phyloP scores from a whole-genome alignment of 2,888 invertebrate genomes.

The Dicyrtomina minuta region DNA sequence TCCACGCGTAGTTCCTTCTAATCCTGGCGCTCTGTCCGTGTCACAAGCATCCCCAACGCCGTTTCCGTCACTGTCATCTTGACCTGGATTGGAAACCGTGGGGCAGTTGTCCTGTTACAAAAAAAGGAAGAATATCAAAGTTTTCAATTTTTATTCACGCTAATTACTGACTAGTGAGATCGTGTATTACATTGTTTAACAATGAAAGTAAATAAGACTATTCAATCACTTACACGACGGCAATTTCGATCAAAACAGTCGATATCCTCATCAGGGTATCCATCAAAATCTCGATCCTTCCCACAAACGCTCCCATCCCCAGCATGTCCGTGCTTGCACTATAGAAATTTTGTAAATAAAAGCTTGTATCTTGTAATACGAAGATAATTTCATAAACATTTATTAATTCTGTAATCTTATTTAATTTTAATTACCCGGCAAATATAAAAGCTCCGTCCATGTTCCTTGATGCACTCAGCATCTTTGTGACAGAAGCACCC shows the following conservation, averaged over 20 bases:
- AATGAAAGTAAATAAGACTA: no score
- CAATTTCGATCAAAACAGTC: slow-evolving; percentile 72
- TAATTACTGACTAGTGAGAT: no score
- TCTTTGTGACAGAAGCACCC: slow-evolving; percentile 74
- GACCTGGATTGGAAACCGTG: slow-evolving; percentile 63
- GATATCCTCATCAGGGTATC: slow-evolving; percentile 79
- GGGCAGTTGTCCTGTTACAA: slow-evolving; percentile 75
- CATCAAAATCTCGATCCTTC: slow-evolving; percentile 81
- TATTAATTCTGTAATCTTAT: background rate
- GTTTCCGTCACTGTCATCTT: slow-evolving; percentile 60
- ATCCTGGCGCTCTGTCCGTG: slow-evolving; percentile 56
- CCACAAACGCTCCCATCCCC: slow-evolving; percentile 86
- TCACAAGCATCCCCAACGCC: slow-evolving; percentile 60
- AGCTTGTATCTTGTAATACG: no score
- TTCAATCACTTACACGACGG: slow-evolving; percentile 62
- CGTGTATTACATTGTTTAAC: no score
- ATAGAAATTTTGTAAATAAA: slow-evolving; percentile 33
- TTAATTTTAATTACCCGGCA: slow-evolving; percentile 57
- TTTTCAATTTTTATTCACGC: no score
- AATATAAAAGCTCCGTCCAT: slow-evolving; percentile 55
- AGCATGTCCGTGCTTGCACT: slow-evolving; percentile 84
- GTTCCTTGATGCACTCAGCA: slow-evolving; percentile 70
- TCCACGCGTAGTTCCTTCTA: no score
- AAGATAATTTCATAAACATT: background rate
- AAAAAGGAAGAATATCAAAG: background rate